These are phyloP conservation scores for Drosophila quinaria DNA, from an alignment of 2,888 invertebrate genomes.

Conservation along the genomic window DNA sequence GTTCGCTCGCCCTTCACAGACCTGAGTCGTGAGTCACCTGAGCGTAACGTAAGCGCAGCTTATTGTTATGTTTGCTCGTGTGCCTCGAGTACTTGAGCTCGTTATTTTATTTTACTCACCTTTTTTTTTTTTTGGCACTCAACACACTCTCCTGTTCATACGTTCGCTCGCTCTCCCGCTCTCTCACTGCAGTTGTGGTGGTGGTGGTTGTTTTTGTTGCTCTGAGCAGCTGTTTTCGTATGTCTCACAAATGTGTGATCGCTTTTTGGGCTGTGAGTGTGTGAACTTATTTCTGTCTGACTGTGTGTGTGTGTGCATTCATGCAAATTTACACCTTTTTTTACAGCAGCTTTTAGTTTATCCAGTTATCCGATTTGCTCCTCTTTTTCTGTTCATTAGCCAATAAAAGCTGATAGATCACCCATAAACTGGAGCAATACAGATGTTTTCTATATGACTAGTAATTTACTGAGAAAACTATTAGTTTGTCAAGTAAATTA, in stretches of 20 bases:
- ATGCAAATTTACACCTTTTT: constrained; percentile 72
- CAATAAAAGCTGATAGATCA: constrained; percentile 46
- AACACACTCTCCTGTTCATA: constrained; percentile 12
- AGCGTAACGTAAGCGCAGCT: constrained; percentile 83
- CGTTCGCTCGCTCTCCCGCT: constrained; percentile 8
- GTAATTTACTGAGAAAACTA: neutral
- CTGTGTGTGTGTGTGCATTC: constrained; percentile 41
- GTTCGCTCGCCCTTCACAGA: constrained; percentile 50
- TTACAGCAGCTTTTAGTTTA: constrained; percentile 46
- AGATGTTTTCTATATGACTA: constrained; percentile 14
- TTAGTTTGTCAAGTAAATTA: neutral
- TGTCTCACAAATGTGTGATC: constrained; percentile 50
- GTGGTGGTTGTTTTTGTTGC: constrained; percentile 11
- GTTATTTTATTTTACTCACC: constrained; percentile 30
- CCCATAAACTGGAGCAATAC: constrained; percentile 38
- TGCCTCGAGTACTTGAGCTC: constrained; percentile 47
- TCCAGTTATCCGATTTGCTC: constrained; percentile 14
- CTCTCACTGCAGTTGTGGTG: constrained; percentile 49
- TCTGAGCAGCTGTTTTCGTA: constrained; percentile 58
- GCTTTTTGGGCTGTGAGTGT: constrained; percentile 38
- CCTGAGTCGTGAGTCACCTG: constrained; percentile 81
- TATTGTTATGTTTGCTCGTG: constrained; percentile 60
- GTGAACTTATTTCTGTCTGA: constrained; percentile 21
- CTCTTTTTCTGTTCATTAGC: constrained; percentile 58
- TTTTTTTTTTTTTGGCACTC: constrained; percentile 50